These are phyloP conservation scores for Rachycentron canadum DNA, from an alignment of 2,797 vertebrate genomes.

Conservation along the genomic window DNA sequence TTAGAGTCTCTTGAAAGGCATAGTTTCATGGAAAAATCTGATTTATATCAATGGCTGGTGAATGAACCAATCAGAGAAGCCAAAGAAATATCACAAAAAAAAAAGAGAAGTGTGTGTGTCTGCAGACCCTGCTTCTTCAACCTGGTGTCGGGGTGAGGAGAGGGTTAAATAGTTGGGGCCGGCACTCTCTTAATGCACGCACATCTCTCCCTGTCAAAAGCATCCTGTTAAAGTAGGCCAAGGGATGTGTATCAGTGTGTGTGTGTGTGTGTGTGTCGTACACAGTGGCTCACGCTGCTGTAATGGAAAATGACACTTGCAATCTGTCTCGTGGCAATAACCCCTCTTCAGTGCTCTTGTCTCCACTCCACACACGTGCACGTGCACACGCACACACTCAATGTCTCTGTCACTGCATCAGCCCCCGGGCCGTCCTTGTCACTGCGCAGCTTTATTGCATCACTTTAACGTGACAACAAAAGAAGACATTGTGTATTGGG, in stretches of 20 bases:
- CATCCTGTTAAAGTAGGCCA: constrained; percentile 84
- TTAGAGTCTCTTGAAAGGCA: constrained; percentile 19
- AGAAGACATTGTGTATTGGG: constrained; percentile 80
- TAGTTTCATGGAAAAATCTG: constrained; percentile 19
- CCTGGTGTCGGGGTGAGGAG: constrained; percentile 30
- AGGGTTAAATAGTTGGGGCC: constrained; percentile 59
- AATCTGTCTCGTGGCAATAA: constrained; percentile 89
- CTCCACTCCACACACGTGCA: constrained; percentile 51
- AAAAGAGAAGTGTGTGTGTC: not conserved
- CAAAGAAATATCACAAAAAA: not conserved
- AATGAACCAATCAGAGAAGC: constrained; percentile 34
- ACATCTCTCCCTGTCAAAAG: constrained; percentile 80
- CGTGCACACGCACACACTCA: not conserved
- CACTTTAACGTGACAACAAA: constrained; percentile 88
- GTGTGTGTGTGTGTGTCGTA: constrained; percentile 48
- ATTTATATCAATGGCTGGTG: constrained; percentile 17
- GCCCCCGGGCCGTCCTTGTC: constrained; percentile 82
- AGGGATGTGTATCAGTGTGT: constrained; percentile 66
- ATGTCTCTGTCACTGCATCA: constrained; percentile 70
- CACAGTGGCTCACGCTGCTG: constrained; percentile 71
- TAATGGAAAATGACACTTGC: constrained; percentile 90
- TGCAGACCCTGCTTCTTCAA: constrained; percentile 20
- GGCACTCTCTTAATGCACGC: constrained; percentile 63
- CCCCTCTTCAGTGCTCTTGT: constrained; percentile 82
- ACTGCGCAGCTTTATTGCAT: constrained; percentile 86